Evolutionary conservation across 2,113 vertebrate genomes (phyloP).

Genomic region (Chunga burmeisteri): DNA sequence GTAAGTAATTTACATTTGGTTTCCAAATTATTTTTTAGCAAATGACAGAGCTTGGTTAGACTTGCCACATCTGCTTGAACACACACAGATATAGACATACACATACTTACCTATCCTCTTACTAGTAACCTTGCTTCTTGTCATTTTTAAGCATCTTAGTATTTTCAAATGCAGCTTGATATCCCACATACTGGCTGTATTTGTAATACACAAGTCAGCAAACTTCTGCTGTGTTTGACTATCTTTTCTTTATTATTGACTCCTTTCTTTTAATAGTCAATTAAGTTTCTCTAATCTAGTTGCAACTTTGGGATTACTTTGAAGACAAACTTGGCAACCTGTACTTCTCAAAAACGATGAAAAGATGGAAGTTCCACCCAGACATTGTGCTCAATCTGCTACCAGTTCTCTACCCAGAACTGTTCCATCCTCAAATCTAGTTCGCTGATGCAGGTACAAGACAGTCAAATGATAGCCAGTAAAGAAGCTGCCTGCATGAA

Average conservation of each 20-base stretch:
- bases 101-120: not conserved
- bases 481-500: not conserved
- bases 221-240: not conserved
- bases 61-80: not conserved
- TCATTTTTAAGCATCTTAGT: not conserved
- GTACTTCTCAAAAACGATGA: not conserved
- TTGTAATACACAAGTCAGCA: not conserved
- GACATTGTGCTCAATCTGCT: too few relatives aligned
- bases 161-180: not conserved
- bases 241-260: not conserved
- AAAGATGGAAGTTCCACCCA: not conserved
- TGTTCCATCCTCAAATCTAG: not conserved
- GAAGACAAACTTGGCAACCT: not conserved
- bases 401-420: not conserved
- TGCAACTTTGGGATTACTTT: not conserved
- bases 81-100: accelerated
- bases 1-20: not conserved
- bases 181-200: not conserved
- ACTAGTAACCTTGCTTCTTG: not conserved
- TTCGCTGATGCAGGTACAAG: not conserved
- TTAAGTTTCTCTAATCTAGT: not conserved
- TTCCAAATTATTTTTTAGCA: not conserved
- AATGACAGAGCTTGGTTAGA: not conserved
- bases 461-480: not conserved
- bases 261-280: not conserved